phyloP scores from a whole-genome alignment of 1,140 invertebrate species.

The Stenopsyche tienmushanensis region DNA sequence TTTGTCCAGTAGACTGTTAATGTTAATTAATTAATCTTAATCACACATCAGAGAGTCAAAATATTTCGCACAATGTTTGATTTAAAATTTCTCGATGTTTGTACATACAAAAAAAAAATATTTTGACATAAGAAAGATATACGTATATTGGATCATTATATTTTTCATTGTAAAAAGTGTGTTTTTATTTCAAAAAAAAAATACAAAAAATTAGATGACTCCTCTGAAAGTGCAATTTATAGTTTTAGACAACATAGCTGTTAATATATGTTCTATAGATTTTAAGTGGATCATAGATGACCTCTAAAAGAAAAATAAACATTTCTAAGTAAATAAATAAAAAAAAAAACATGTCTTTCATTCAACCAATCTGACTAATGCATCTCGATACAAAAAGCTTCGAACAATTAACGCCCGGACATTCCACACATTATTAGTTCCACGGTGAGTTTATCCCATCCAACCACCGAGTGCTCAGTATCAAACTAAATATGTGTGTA shows the following conservation, averaged over 20 bases:
- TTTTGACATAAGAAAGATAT: too few species aligned
- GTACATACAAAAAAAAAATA: too few species aligned
- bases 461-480: too few species aligned
- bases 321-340: too few species aligned
- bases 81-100: background rate
- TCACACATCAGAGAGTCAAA: constrained; percentile 10
- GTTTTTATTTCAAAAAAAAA: background rate
- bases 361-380: background rate
- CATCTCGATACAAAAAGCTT: too few species aligned
- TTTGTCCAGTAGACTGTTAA: constrained; percentile 37
- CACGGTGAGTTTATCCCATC: too few species aligned
- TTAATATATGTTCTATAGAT: constrained; percentile 25
- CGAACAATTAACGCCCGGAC: too few species aligned
- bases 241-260: constrained; percentile 18
- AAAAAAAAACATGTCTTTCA: constrained; percentile 1
- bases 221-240: constrained; percentile 30
- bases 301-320: constrained; percentile 15
- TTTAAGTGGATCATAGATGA: constrained; percentile 18
- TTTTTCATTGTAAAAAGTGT: background rate
- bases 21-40: constrained; percentile 18
- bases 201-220: too few species aligned
- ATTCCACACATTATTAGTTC: too few species aligned
- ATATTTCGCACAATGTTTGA: background rate
- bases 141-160: background rate
- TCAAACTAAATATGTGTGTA: too few species aligned